Conservation (phyloP, 2,113 vertebrate genomes). For the Lophochroa leadbeateri region DNA sequence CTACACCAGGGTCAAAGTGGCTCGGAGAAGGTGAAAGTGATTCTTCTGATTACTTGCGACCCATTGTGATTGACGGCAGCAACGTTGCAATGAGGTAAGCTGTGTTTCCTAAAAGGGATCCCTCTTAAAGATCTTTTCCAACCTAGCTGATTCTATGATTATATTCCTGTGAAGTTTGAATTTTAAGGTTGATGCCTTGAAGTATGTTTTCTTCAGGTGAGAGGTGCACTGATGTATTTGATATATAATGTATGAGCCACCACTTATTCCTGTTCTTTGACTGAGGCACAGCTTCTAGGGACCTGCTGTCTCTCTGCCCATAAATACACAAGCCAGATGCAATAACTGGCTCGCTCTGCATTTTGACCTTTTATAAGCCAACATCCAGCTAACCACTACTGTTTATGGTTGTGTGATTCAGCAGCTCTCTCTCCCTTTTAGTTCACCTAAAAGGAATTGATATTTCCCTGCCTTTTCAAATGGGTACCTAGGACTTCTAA, state of each 20-base stretch:
- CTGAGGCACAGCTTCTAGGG: neutral
- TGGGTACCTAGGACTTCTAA: neutral
- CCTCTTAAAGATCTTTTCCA: neutral
- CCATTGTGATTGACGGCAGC: constrained; percentile 91
- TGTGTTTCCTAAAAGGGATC: neutral
- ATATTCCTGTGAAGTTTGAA: neutral
- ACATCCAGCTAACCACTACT: neutral
- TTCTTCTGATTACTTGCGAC: constrained; percentile 60
- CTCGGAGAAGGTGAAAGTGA: constrained; percentile 6
- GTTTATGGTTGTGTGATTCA: neutral
- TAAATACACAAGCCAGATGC: rapidly evolving
- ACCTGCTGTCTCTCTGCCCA: neutral
- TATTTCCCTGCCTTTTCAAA: neutral
- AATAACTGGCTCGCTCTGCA: neutral
- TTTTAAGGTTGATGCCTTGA: neutral
- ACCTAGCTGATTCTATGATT: neutral
- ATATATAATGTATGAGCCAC: neutral
- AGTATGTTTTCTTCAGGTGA: neutral
- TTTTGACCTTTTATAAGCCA: neutral
- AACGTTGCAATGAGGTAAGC: constrained; percentile 93
- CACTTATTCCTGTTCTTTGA: neutral
- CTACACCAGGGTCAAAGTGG: neutral
- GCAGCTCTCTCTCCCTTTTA: neutral
- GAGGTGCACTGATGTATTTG: neutral
- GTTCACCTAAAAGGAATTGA: neutral